Conservation (phyloP, 2,888 invertebrate genomes). For the Odiellus spinosus region DNA sequence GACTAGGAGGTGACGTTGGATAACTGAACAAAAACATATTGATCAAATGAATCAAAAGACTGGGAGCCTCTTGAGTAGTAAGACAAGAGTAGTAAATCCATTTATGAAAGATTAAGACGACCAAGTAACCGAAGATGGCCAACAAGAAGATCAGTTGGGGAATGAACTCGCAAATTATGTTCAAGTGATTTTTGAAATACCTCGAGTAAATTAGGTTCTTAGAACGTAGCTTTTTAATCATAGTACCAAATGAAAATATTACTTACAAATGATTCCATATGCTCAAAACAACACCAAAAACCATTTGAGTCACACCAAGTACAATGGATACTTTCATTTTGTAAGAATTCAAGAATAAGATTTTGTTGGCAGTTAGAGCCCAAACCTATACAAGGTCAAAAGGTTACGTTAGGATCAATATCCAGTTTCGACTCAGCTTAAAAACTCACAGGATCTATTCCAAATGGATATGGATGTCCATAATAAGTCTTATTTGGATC, state of each 20-base stretch:
- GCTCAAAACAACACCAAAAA: slow-evolving; percentile 41
- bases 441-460: slow-evolving; percentile 51
- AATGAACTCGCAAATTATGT: slow-evolving; percentile 79
- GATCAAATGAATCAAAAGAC: slow-evolving; percentile 91
- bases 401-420: background rate
- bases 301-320: slow-evolving; percentile 90
- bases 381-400: slow-evolving; percentile 19
- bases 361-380: slow-evolving; percentile 33
- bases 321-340: slow-evolving; percentile 97
- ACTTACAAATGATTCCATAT: slow-evolving; percentile 11
- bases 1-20: slow-evolving; percentile 19
- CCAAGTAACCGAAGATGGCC: slow-evolving; percentile 88
- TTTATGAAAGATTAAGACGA: slow-evolving; percentile 83
- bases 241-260: background rate
- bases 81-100: slow-evolving; percentile 50
- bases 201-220: slow-evolving; percentile 25
- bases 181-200: slow-evolving; percentile 44
- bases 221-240: no score
- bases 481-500: slow-evolving; percentile 16
- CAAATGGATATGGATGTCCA: slow-evolving; percentile 63
- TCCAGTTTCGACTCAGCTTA: background rate
- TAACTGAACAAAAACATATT: slow-evolving; percentile 89
- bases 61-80: slow-evolving; percentile 62
- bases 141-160: slow-evolving; percentile 83
- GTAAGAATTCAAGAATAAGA: slow-evolving; percentile 80